Evolutionary conservation across 2,113 vertebrate genomes (phyloP).

Genomic region (Taxidea taxus): DNA sequence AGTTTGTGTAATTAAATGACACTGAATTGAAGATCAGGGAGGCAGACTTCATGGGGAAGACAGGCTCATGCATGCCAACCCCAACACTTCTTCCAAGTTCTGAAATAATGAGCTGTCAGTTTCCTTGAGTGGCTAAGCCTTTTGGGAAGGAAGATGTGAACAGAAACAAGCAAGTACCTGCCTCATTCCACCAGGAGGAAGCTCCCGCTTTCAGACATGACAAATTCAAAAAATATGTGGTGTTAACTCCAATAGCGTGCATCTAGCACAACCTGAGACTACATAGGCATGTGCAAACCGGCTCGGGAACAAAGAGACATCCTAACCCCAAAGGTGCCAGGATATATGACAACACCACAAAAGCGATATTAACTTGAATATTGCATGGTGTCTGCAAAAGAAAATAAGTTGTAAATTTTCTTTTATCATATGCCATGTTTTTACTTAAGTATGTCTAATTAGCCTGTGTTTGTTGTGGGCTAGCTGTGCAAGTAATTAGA

Average conservation of each 20-base stretch:
- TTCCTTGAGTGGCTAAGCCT: constrained; percentile 13
- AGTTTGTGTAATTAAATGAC: neutral
- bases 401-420: constrained; percentile 18
- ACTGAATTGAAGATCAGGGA: neutral
- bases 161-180: constrained; percentile 46
- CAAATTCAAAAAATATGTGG: constrained; percentile 50
- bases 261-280: neutral
- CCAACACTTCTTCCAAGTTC: constrained; percentile 34
- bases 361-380: neutral
- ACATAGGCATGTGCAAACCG: neutral
- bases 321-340: neutral
- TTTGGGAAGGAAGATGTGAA: constrained; percentile 47
- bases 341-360: neutral
- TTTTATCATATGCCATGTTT: constrained; percentile 53
- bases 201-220: constrained; percentile 61
- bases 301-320: neutral
- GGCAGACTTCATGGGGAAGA: neutral
- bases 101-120: constrained; percentile 54
- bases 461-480: neutral
- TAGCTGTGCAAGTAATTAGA: neutral
- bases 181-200: neutral
- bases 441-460: constrained; percentile 31
- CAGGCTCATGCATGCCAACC: constrained; percentile 41
- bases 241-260: neutral
- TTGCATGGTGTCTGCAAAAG: neutral